Evolutionary conservation across 2,888 invertebrate genomes (phyloP), one percentile per base, ranked within the genome.

Genomic region (Bombyx huttoni): DNA sequence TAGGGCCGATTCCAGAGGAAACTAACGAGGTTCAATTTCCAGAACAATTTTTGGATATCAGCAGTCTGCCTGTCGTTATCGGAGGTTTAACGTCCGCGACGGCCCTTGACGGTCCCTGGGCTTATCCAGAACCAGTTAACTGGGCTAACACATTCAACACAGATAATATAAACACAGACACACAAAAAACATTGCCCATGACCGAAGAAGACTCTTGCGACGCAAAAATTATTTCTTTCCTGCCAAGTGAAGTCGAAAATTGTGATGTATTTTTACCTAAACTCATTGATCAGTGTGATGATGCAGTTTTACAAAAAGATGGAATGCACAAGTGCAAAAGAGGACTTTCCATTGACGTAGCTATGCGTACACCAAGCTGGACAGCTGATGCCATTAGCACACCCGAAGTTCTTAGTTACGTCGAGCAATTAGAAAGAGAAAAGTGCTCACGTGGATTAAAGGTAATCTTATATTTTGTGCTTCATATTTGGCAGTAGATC

Each of bases 351-450:
- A 71, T 88, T 40, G 73, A 83, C 64, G 77, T 87, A 53, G 67
- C 69, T 47, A 62, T 73, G 53, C 68, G 67, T 45, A 59, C 68
- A 34, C 68, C 75, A 35, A 54, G 55, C 59, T 78, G 78, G 73
- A 58, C 70, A 47, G 62, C 55, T 33, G 78, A 78, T 54, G 58
- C 68, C 61, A 79, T 89, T 66, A 87, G 78, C 68, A 89, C 89
- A 33, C 89, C 89, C 7, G 89, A 88, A 52, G 80, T 89, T 53
- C 76, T 89, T 51, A 80, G 68, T 57, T 81, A 70, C 56, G 83
- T 89, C 51, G 88, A 88, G 61, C 83, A 87, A 58, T 61, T 89
- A 60, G 89, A 89, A 65, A 80, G 73, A 60, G 84, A 86, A 58
- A 80, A 81, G 65, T 67, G 65, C 57, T 60, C 75, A 47, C 67